Conservation (phyloP, 2,797 vertebrate genomes). For the Adrianichthys oophorus region DNA sequence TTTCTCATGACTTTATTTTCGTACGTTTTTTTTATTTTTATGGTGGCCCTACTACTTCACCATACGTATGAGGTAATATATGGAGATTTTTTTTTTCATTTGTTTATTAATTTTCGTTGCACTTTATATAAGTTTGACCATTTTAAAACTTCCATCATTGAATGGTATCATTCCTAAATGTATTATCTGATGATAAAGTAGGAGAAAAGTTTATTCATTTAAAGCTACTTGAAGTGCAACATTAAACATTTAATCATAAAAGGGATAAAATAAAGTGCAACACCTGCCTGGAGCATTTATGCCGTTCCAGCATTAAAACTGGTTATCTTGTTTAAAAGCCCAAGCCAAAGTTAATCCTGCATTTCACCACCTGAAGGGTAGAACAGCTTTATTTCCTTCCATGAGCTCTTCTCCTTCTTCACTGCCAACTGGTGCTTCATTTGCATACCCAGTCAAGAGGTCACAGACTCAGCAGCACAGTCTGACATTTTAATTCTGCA, state of each 20-base stretch:
- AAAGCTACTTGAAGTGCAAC: constrained; percentile 31
- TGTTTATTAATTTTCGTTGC: too few species aligned
- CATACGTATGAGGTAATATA: too few species aligned
- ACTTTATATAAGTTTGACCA: too few species aligned
- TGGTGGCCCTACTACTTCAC: too few species aligned
- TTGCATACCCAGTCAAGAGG: constrained; percentile 68
- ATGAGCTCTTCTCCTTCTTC: constrained; percentile 41
- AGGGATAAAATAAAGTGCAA: constrained; percentile 45
- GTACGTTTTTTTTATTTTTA: too few species aligned
- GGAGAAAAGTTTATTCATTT: constrained; percentile 2
- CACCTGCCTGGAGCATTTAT: constrained; percentile 23
- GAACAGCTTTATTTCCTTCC: constrained; percentile 50
- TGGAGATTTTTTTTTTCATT: too few species aligned
- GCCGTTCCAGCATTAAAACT: constrained; percentile 32
- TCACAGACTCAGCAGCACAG: constrained; percentile 50
- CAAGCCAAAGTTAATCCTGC: constrained; percentile 32
- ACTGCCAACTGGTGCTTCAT: constrained; percentile 50
- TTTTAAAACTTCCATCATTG: too few species aligned
- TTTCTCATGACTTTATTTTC: too few species aligned
- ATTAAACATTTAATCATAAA: constrained; percentile 34
- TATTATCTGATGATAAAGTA: neutral
- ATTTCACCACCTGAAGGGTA: constrained; percentile 37
- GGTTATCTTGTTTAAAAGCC: constrained; percentile 40
- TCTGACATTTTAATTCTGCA: constrained; percentile 72
- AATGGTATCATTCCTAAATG: neutral